Evolutionary conservation across 2,113 vertebrate species (phyloP).

Genomic region (Chaetorhynchus papuensis): DNA sequence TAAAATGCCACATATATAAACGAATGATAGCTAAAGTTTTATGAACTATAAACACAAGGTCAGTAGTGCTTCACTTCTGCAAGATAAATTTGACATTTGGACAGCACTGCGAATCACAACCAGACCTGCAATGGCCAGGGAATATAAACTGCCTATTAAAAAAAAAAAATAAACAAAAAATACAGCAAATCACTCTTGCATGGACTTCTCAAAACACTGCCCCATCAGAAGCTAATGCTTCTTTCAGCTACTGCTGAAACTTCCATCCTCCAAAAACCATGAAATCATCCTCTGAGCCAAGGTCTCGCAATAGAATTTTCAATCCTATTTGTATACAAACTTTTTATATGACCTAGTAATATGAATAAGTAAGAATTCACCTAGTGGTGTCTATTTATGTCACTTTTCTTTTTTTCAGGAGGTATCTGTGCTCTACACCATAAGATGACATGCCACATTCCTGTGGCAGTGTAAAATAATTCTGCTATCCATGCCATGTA

Average conservation of each 20-base stretch:
- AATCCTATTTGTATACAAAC: background rate
- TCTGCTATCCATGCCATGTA: background rate
- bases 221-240: background rate
- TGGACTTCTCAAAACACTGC: background rate
- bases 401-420: background rate
- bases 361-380: background rate
- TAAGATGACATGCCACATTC: background rate
- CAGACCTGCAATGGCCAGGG: background rate
- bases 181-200: background rate
- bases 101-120: background rate
- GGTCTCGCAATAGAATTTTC: background rate
- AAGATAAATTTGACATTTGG: conserved; percentile 9
- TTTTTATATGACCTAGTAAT: background rate
- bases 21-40: background rate
- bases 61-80: background rate
- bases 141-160: background rate
- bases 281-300: background rate
- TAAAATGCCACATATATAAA: background rate
- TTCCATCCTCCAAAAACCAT: background rate
- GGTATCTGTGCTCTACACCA: background rate
- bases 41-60: conserved; percentile 36
- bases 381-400: background rate
- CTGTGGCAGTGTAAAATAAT: background rate
- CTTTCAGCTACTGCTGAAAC: background rate
- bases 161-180: background rate